Evolutionary conservation across 2,888 invertebrate genomes (phyloP), one percentile per base, ranked within the genome.

Genomic region (Hirtodrosophila alboralis): DNA sequence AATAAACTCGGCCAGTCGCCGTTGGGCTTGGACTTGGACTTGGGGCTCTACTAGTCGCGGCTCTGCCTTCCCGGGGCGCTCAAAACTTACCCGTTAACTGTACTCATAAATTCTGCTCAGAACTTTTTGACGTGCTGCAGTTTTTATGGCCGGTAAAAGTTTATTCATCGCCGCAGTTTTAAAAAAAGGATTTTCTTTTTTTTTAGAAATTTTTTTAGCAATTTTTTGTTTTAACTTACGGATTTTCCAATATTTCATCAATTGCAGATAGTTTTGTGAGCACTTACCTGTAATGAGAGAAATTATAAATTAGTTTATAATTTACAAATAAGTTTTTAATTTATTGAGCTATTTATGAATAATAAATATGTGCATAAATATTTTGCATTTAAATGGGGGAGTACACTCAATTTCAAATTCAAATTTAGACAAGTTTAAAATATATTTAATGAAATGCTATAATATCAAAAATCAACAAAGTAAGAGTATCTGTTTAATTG

Each of bases 11-110:
- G 44, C 56, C 45, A 41, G 21, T 44, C 53, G 56, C 36, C 54
- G 36, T 40, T 37, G 49, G 36, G 47, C 41, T 49, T 36, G 38
- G 33, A 27, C 60, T 30, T 41, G 40, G 52, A 41, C 49, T 51
- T 56, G 41, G 52, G 33, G 10, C 26, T 12, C 13, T 23, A 30
- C 26, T 8, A 30, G 18, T 40, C 34, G 27, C 48, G 31, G 45
- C 37, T 9, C 14, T 21, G 30, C 34, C 34, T 34, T 27, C 51
- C 56, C 34, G 58, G 56, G 52, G 74, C 70, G 63, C 65, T 61
- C 61, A 53, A 84, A n/a, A 86, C 73, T 85, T 79, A 72, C 75
- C 78, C 68, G 75, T 70, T 78, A 81, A 71, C 84, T 78, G 74
- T 54, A 69, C 68, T 77, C 86, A 86, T 87, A 86, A 86, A 86